These are phyloP conservation scores for Laticauda colubrina DNA, from an alignment of 2,113 vertebrate genomes.

Conservation along the genomic window DNA sequence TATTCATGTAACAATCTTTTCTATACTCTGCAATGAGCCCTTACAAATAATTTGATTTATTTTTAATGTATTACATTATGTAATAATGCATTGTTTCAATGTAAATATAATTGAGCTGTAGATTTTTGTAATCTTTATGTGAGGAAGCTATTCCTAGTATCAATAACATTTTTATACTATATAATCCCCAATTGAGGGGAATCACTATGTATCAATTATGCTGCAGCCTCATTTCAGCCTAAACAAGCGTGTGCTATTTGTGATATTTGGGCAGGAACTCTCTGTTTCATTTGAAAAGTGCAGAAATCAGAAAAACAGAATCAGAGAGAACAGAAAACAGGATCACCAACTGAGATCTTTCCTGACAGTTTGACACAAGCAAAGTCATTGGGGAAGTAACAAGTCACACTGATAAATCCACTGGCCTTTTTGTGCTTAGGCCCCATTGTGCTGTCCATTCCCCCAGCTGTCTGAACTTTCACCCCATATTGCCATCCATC, in stretches of 20 bases:
- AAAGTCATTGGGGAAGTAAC: background rate
- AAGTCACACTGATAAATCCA: background rate
- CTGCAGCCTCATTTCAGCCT: background rate
- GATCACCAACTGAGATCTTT: background rate
- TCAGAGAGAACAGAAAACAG: background rate
- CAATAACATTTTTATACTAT: background rate
- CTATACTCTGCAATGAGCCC: background rate
- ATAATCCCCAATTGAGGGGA: background rate
- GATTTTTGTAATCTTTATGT: background rate
- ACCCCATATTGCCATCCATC: background rate
- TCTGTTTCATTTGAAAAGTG: background rate
- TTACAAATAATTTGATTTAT: background rate
- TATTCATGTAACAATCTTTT: conserved; percentile 47
- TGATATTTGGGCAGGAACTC: background rate
- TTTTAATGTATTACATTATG: background rate
- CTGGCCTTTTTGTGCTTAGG: background rate
- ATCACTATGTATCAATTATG: background rate
- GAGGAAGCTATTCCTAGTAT: background rate
- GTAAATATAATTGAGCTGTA: background rate
- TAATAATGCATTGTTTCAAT: background rate
- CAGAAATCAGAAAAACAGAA: background rate
- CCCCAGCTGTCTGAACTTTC: background rate
- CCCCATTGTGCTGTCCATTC: background rate
- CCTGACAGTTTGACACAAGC: background rate
- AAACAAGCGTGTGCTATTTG: background rate